Conservation (phyloP, 2,797 vertebrate species). For the Oreochromis grahami region DNA sequence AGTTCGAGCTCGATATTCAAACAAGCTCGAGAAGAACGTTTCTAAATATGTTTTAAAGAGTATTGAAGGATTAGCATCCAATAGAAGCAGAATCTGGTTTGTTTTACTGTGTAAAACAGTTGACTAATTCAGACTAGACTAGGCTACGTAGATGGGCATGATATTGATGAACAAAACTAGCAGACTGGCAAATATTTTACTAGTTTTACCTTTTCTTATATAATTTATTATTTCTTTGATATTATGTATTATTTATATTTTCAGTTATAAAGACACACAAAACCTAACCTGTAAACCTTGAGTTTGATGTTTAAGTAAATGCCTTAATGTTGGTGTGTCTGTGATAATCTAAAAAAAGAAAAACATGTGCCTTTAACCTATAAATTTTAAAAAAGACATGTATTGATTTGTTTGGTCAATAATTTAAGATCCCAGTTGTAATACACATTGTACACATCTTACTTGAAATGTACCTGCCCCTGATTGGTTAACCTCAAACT, state of each 20-base stretch:
- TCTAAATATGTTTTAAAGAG: not conserved
- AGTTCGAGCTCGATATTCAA: not conserved
- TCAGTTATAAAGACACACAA: not conserved
- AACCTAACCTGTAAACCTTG: not conserved
- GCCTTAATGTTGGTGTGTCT: not conserved
- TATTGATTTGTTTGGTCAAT: not conserved
- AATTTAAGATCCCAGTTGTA: not conserved
- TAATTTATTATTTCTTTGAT: not conserved
- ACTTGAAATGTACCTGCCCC: not conserved
- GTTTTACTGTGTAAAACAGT: not conserved
- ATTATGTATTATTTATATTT: not conserved
- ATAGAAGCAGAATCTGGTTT: not conserved
- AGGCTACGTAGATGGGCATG: not conserved
- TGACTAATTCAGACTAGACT: not conserved
- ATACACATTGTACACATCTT: not conserved
- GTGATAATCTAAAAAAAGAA: not conserved
- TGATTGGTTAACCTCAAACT: not conserved
- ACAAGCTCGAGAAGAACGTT: not conserved
- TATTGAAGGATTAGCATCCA: not conserved
- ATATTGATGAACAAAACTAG: not conserved
- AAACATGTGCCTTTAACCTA: not conserved
- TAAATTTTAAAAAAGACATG: not conserved
- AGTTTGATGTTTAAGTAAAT: not conserved
- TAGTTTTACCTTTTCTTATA: not conserved
- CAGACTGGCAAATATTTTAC: not conserved